A percentile compares a stretch with the other conserved stretches of the same genome.
Evolutionary conservation across 2,797 vertebrate genomes (phyloP).

Genomic region (Gouania willdenowi): DNA sequence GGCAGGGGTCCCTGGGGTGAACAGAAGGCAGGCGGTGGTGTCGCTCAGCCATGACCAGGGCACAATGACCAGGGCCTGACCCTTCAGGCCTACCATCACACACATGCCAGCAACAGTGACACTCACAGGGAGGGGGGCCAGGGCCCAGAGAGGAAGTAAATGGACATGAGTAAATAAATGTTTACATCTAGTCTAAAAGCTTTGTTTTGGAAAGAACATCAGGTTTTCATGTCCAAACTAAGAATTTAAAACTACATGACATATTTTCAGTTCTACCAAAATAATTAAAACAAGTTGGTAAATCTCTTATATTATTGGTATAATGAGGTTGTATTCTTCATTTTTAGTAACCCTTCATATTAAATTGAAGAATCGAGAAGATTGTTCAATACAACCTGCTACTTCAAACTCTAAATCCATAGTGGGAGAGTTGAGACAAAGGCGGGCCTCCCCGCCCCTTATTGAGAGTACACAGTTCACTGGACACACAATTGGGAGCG

Average conservation of each 20-base stretch:
- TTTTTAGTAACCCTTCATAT: too few relatives aligned
- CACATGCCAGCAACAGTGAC: slow-evolving; percentile 63
- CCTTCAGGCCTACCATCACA: slow-evolving; percentile 61
- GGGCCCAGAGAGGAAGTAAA: slow-evolving; percentile 46
- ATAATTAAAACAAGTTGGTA: too few relatives aligned
- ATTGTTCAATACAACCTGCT: too few relatives aligned
- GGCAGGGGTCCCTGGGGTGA: slow-evolving; percentile 65
- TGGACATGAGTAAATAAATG: slow-evolving; percentile 8
- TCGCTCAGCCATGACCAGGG: slow-evolving; percentile 75
- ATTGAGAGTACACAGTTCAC: slow-evolving; percentile 72
- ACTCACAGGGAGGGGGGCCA: slow-evolving; percentile 39
- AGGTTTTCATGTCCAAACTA: too few relatives aligned
- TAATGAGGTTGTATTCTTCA: too few relatives aligned
- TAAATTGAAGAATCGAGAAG: too few relatives aligned
- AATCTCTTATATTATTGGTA: too few relatives aligned
- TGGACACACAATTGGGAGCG: slow-evolving; percentile 76
- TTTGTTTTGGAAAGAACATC: too few relatives aligned
- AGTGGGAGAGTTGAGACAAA: slow-evolving; percentile 63
- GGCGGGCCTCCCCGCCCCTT: slow-evolving; percentile 56
- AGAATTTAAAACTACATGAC: too few relatives aligned
- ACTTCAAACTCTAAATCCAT: too few relatives aligned
- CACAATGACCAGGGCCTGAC: slow-evolving; percentile 75
- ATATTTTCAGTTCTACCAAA: too few relatives aligned
- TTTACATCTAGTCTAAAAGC: background rate
- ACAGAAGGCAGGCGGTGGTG: slow-evolving; percentile 75